Conservation (phyloP, 2,113 vertebrate species). For the Ellobius talpinus region DNA sequence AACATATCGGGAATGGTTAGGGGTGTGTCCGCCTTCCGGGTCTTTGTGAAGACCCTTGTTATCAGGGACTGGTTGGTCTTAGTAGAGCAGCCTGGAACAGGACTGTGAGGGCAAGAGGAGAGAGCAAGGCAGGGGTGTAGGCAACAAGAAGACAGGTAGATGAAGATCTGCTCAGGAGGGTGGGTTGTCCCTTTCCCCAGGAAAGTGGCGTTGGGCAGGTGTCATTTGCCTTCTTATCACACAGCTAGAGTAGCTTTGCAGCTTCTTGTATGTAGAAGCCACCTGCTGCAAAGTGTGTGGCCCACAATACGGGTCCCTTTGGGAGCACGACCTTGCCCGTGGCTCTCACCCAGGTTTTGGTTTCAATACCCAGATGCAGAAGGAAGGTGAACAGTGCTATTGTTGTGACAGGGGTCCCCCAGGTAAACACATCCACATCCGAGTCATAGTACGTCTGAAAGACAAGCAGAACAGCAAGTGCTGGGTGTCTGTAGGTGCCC, state of each 20-base stretch:
- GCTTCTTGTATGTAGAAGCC: background rate
- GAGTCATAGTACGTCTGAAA: conserved; percentile 95
- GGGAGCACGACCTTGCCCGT: fast-evolving
- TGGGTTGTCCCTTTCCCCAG: fast-evolving
- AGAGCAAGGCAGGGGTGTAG: too few relatives aligned
- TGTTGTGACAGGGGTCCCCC: conserved; percentile 96
- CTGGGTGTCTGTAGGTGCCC: background rate
- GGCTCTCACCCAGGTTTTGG: conserved; percentile 96
- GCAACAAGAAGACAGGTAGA: fast-evolving
- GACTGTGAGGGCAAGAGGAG: fast-evolving
- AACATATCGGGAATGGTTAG: background rate
- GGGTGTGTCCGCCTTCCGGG: background rate
- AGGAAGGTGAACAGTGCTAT: conserved; percentile 95
- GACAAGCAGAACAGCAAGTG: background rate
- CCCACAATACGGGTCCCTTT: fast-evolving
- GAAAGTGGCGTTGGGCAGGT: too few relatives aligned
- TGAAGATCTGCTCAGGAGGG: fast-evolving
- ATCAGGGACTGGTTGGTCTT: fast-evolving
- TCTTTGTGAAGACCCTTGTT: too few relatives aligned
- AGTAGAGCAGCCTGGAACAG: background rate
- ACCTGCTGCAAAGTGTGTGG: too few relatives aligned
- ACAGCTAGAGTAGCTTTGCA: background rate
- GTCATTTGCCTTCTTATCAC: background rate
- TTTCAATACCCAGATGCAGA: conserved; percentile 96
- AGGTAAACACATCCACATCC: conserved; percentile 94